phyloP scores from a whole-genome alignment of 2,888 invertebrate species.

The Hydrotaea diabolus region DNA sequence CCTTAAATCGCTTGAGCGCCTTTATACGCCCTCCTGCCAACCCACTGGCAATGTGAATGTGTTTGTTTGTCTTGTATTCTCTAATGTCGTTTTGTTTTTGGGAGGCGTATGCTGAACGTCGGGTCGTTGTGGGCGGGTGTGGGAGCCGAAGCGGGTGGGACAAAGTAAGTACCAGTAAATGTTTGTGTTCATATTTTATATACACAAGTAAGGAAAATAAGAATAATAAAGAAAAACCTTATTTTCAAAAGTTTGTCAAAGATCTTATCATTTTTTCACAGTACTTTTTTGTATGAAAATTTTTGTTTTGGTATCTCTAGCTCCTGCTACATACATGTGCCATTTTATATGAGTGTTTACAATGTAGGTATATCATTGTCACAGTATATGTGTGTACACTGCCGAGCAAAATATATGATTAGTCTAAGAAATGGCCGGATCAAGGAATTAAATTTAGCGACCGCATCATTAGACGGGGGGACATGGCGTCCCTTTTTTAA shows the following conservation, averaged over 20 bases:
- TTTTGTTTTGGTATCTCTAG: constrained; percentile 17
- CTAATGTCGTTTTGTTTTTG: not conserved
- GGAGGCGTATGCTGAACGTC: not conserved
- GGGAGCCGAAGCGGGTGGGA: not conserved
- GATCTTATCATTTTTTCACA: constrained; percentile 33
- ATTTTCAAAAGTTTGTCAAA: constrained; percentile 51
- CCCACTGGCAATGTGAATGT: not conserved
- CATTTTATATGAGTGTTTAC: no score
- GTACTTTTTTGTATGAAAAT: constrained; percentile 2
- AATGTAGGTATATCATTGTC: not conserved
- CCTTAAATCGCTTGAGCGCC: not conserved
- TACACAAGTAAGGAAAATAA: constrained; percentile 13
- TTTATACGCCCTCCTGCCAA: not conserved
- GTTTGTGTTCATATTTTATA: constrained; percentile 44
- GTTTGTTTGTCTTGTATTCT: constrained; percentile 7
- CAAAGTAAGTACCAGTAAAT: constrained; percentile 30
- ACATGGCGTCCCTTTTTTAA: no score
- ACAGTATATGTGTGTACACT: not conserved
- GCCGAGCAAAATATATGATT: not conserved
- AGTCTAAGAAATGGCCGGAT: no score
- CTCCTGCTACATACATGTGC: not conserved
- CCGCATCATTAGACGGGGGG: no score
- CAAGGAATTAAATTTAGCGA: no score
- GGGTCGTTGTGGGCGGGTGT: not conserved
- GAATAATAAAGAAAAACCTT: constrained; percentile 34